A percentile compares a stretch with the other conserved stretches of the same genome.
Evolutionary conservation across 2,888 invertebrate genomes (phyloP).

Genomic region (Trichogramma evanescens): DNA sequence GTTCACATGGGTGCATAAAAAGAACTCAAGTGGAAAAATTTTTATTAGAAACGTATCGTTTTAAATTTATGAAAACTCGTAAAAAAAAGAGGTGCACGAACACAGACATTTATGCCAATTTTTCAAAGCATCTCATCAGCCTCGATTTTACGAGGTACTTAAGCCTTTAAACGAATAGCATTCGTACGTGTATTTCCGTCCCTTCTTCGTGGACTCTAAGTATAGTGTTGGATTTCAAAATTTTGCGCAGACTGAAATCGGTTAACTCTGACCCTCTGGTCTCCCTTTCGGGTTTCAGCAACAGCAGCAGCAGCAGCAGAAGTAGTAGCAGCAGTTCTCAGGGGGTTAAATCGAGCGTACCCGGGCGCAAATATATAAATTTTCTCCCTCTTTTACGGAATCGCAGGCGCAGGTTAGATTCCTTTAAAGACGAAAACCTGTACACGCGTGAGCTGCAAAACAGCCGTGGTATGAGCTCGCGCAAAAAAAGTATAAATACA

Average conservation of each 20-base stretch:
- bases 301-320: slow-evolving; percentile 18
- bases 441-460: slow-evolving; percentile 20
- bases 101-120: slow-evolving; percentile 8
- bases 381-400: slow-evolving; percentile 16
- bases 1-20: not conserved
- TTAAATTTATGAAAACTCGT: slow-evolving; percentile 15
- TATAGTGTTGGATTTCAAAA: slow-evolving; percentile 35
- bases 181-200: slow-evolving; percentile 8
- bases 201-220: slow-evolving; percentile 11
- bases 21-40: not conserved
- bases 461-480: slow-evolving; percentile 9
- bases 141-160: slow-evolving; percentile 46
- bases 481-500: slow-evolving; percentile 9
- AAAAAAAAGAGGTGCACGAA: slow-evolving; percentile 1
- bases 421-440: slow-evolving; percentile 24
- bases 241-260: slow-evolving; percentile 42
- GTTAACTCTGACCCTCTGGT: slow-evolving; percentile 37
- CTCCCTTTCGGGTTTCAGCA: slow-evolving; percentile 2
- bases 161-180: slow-evolving; percentile 42
- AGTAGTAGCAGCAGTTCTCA: slow-evolving; percentile 40
- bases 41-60: slow-evolving; percentile 7
- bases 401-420: slow-evolving; percentile 14
- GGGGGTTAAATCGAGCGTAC: slow-evolving; percentile 47
- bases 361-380: slow-evolving; percentile 2
- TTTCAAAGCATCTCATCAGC: slow-evolving; percentile 19